A percentile compares a stretch with the other conserved stretches of the same genome.
Evolutionary conservation across 2,113 vertebrate genomes (phyloP).

Genomic region (Bucco capensis): DNA sequence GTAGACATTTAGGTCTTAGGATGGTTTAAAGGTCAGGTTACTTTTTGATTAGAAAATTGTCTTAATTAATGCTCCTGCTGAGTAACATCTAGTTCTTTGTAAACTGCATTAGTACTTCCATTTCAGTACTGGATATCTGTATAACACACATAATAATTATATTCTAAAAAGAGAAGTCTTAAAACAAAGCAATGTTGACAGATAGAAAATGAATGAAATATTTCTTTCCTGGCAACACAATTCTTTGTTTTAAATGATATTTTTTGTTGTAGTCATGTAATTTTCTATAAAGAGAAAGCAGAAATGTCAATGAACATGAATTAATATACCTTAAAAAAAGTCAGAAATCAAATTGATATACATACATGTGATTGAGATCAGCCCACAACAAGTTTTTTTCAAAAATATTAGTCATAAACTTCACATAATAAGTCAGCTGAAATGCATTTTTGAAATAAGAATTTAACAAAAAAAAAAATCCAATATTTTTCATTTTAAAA

Average conservation of each 20-base stretch:
- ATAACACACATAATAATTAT: background rate
- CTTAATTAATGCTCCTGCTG: background rate
- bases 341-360: background rate
- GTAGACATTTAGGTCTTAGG: background rate
- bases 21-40: background rate
- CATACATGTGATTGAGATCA: background rate
- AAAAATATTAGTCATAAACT: background rate
- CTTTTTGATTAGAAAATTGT: background rate
- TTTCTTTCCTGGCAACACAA: background rate
- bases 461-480: rapidly evolving
- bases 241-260: background rate
- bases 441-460: background rate
- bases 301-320: background rate
- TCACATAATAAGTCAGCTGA: background rate
- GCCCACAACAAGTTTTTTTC: background rate
- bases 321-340: background rate
- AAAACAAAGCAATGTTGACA: slow-evolving; percentile 6
- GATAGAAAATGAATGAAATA: background rate
- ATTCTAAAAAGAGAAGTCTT: background rate
- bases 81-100: background rate
- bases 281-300: background rate
- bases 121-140: background rate
- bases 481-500: background rate
- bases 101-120: background rate
- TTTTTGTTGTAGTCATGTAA: background rate